Percentiles rank a stretch among this genome's conserved stretches.
phyloP scores from a whole-genome alignment of 2,113 vertebrate genomes.

The Sterna hirundo region DNA sequence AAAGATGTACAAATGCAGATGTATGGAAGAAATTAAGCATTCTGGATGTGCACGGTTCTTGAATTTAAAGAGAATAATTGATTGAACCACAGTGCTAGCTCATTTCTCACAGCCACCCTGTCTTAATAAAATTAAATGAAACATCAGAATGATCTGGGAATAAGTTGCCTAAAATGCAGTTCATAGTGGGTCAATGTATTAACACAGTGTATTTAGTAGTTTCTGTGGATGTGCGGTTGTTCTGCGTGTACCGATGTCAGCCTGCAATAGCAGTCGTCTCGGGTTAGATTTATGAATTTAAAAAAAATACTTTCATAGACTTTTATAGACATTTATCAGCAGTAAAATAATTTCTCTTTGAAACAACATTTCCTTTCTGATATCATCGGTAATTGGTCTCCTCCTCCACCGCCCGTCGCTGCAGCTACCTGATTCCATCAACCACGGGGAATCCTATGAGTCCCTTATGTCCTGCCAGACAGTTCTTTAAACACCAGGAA shows the following conservation, averaged over 20 bases:
- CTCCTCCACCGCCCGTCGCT: not conserved
- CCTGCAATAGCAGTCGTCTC: not conserved
- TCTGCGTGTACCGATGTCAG: not conserved
- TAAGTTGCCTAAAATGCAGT: not conserved
- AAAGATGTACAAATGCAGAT: slow-evolving; percentile 26
- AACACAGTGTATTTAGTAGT: not conserved
- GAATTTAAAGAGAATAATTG: slow-evolving; percentile 25
- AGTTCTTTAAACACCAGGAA: not conserved
- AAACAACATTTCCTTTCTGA: not conserved
- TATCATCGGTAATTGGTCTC: not conserved
- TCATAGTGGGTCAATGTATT: not conserved
- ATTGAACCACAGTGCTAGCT: not conserved
- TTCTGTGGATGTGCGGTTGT: not conserved
- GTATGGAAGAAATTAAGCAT: slow-evolving; percentile 31
- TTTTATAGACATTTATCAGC: not conserved
- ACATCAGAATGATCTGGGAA: not conserved
- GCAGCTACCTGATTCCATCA: not conserved
- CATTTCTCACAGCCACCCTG: not conserved
- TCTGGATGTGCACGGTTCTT: not conserved
- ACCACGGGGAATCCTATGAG: accelerated
- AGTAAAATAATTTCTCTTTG: not conserved
- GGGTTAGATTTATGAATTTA: not conserved
- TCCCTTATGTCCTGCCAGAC: not conserved
- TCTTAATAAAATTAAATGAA: slow-evolving; percentile 23
- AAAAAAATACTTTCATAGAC: not conserved